These are phyloP conservation scores for Drosophila sordidula DNA, from an alignment of 2,888 invertebrate genomes.

Conservation along the genomic window DNA sequence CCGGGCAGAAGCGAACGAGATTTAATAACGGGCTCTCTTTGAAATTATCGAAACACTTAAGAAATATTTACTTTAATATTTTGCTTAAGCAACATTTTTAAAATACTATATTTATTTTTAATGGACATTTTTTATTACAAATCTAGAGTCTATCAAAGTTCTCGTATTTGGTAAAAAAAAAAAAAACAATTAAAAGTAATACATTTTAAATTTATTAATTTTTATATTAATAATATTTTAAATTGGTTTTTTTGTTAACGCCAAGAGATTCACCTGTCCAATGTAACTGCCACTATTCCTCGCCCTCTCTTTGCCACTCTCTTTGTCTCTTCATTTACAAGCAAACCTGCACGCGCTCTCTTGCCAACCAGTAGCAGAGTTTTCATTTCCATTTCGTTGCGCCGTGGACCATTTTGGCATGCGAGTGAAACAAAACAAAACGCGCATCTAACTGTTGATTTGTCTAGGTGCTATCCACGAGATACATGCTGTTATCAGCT, in stretches of 20 bases:
- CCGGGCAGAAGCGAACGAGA: not conserved
- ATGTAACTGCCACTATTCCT: not conserved
- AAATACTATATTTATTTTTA: not conserved
- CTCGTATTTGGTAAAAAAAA: too few relatives aligned
- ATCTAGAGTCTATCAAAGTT: too few relatives aligned
- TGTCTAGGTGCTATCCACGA: constrained; percentile 36
- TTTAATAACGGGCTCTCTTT: not conserved
- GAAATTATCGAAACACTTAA: too few relatives aligned
- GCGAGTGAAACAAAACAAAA: constrained; percentile 66
- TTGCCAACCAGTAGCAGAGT: constrained; percentile 62
- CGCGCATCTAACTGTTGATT: constrained; percentile 68
- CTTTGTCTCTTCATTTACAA: not conserved
- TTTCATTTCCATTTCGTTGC: constrained; percentile 45
- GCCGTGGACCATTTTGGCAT: constrained; percentile 24
- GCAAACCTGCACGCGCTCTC: constrained; percentile 13
- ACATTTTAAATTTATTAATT: not conserved
- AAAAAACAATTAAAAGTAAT: too few relatives aligned
- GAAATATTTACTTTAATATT: not conserved
- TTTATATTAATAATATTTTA: not conserved
- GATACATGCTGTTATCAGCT: constrained; percentile 41
- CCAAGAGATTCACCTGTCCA: constrained; percentile 22
- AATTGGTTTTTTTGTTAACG: not conserved
- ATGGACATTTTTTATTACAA: too few relatives aligned
- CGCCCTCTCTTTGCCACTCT: not conserved
- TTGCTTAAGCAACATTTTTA: not conserved